phyloP scores from a whole-genome alignment of 2,797 vertebrate species.

The Kryptopterus vitreolus region DNA sequence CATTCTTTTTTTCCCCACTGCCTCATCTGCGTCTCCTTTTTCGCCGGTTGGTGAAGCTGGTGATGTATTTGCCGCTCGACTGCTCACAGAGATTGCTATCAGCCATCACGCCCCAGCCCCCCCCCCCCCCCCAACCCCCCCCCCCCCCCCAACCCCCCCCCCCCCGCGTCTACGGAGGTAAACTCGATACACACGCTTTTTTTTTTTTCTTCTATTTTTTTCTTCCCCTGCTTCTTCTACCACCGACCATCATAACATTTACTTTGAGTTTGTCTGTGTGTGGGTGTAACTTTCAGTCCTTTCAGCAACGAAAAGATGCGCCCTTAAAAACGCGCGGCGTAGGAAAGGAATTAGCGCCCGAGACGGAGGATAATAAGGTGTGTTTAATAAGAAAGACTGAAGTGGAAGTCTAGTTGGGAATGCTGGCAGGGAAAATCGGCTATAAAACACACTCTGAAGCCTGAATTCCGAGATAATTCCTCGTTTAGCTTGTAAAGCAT shows the following conservation, averaged over 20 bases:
- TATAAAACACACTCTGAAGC: too few relatives aligned
- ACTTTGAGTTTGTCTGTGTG: slow-evolving; percentile 60
- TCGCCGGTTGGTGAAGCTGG: slow-evolving; percentile 70
- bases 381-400: slow-evolving; percentile 36
- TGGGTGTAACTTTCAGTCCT: slow-evolving; percentile 4
- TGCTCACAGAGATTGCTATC: slow-evolving; percentile 77
- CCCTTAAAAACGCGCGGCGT: slow-evolving; percentile 22
- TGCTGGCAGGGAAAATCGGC: background rate
- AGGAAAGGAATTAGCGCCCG: slow-evolving; percentile 34
- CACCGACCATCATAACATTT: slow-evolving; percentile 68
- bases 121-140: too few relatives aligned
- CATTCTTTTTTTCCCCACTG: slow-evolving; percentile 56
- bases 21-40: slow-evolving; percentile 54
- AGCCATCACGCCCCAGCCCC: slow-evolving; percentile 59
- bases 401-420: slow-evolving; percentile 33
- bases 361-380: slow-evolving; percentile 1
- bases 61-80: slow-evolving; percentile 80
- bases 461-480: too few relatives aligned
- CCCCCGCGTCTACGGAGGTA: slow-evolving; percentile 61
- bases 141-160: too few relatives aligned
- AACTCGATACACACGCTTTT: slow-evolving; percentile 55
- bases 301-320: slow-evolving; percentile 26
- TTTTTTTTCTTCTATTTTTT: slow-evolving; percentile 37
- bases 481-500: too few relatives aligned
- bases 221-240: slow-evolving; percentile 13